Base-by-base conservation (phyloP, 2,888 invertebrate genomes). In the Cantharis rufa region DNA sequence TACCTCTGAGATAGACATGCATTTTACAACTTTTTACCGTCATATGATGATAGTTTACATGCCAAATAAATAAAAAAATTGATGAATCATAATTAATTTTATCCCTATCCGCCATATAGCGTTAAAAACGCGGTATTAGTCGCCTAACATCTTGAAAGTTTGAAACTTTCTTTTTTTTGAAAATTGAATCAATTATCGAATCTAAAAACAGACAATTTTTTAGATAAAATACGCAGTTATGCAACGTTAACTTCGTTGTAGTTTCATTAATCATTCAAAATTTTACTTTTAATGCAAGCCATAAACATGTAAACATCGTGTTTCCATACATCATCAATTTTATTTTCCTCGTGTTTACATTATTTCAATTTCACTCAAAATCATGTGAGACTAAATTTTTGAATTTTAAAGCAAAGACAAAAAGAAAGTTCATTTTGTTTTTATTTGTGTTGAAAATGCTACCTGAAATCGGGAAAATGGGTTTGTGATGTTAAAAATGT, bases 291-390 rank as follows among this genome's bases (percentile, higher is more conserved):
- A 66, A 66, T 66, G 21, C 21, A 21, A 66, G 64, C 24, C 64
- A 66, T 21, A 11, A 66, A 66, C 64, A 21, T 66, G 64, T 24
- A 66, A 66, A 66, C 64, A 66, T 66, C n/a, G 10, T n/a, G 64
- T 24, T 66, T 66, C 64, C 64, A 66, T 66, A 66, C 64, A 66
- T 66, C 64, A 66, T 66, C 64, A 66, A 66, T 66, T 66, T 24
- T 66, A 21, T 21, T 15, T 21, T 24, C 18, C 5, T 48, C n/a
- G n/a, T n/a, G 48, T 48, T 48, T 48, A 48, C 32, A 32, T 32
- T 32, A 32, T 32, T 32, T 28, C 13, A 32, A 13, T 13, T 32
- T 32, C 1, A 13, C n/a, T n/a, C n/a, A 5, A 32, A 32, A 32
- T 13, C 11, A 1, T 4, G 32, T 4, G 32, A 32, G 0, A 2